A percentile compares a stretch with the other conserved stretches of the same genome.
These are phyloP conservation scores for Metopia argyrocephala DNA, from an alignment of 2,888 invertebrate genomes.

Conservation along the genomic window DNA sequence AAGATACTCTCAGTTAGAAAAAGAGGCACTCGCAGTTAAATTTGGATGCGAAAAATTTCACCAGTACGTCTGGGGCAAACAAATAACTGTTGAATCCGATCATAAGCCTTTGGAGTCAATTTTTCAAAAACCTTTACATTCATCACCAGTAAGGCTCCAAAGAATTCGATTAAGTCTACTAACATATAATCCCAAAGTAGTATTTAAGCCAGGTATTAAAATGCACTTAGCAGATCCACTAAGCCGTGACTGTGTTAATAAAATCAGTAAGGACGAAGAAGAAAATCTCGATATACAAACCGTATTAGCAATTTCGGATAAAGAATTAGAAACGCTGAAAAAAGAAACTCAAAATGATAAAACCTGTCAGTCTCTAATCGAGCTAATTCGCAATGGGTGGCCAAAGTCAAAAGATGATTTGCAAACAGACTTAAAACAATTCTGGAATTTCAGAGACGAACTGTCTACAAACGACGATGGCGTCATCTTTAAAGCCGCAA, in stretches of 20 bases:
- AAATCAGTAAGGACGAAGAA: not conserved
- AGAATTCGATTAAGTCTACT: conserved; percentile 20
- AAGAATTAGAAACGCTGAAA: not conserved
- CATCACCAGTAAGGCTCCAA: not conserved
- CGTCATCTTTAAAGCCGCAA: not conserved
- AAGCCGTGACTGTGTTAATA: conserved; percentile 23
- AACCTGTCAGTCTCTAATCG: not conserved
- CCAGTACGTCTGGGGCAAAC: conserved; percentile 33
- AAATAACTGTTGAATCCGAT: conserved; percentile 33
- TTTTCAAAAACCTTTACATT: conserved; percentile 21
- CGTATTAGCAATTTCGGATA: not conserved
- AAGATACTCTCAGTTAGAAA: conserved; percentile 37
- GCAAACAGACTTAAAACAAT: conserved; percentile 1
- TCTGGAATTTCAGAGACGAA: not conserved
- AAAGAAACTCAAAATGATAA: not conserved
- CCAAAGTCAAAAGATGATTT: conserved; percentile 1
- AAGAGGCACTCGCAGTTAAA: conserved; percentile 44
- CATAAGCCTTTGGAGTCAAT: conserved; percentile 47
- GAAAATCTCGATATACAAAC: not conserved
- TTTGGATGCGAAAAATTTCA: conserved; percentile 52
- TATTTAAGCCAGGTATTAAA: conserved; percentile 6
- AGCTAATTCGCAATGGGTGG: conserved; percentile 13
- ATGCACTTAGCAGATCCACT: conserved; percentile 20
- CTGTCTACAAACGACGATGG: not conserved
- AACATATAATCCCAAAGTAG: not conserved